Evolutionary conservation across 2,113 vertebrate genomes (phyloP).

Genomic region (Phoxinus phoxinus): DNA sequence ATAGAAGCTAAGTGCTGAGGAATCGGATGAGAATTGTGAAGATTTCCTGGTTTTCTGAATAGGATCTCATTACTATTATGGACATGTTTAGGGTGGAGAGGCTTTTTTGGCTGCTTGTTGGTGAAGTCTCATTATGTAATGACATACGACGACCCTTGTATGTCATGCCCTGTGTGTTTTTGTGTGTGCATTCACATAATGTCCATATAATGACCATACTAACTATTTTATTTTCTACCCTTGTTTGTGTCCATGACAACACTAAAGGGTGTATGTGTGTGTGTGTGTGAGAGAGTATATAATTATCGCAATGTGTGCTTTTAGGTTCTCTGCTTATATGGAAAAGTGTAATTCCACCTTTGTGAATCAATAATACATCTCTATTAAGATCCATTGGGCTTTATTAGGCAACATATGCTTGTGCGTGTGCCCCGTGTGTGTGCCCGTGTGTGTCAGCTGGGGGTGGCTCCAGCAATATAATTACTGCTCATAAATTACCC

Average conservation of each 20-base stretch:
- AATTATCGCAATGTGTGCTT: not conserved
- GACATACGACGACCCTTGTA: constrained; percentile 44
- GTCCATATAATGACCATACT: constrained; percentile 20
- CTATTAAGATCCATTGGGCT: constrained; percentile 69
- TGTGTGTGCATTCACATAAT: constrained; percentile 8
- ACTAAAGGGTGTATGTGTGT: constrained; percentile 4
- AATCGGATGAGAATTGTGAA: constrained; percentile 23
- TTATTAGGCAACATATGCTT: constrained; percentile 75
- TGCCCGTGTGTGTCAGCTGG: constrained; percentile 31
- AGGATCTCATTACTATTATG: constrained; percentile 48
- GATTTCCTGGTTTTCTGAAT: constrained; percentile 28
- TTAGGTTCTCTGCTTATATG: constrained; percentile 36
- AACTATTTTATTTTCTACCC: not conserved
- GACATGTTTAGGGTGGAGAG: constrained; percentile 36
- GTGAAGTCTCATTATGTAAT: constrained; percentile 52
- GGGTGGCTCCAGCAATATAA: constrained; percentile 40
- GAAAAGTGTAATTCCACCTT: constrained; percentile 64
- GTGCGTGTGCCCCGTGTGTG: constrained; percentile 46
- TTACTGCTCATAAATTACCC: constrained; percentile 57
- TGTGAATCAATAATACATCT: constrained; percentile 70
- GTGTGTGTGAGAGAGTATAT: not conserved
- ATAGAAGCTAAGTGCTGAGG: constrained; percentile 59
- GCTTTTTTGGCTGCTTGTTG: constrained; percentile 49
- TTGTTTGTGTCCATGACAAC: constrained; percentile 34
- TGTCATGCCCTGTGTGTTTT: constrained; percentile 40